Evolutionary conservation across 2,888 invertebrate species (phyloP).

Genomic region (Carpatolechia fugitivella): DNA sequence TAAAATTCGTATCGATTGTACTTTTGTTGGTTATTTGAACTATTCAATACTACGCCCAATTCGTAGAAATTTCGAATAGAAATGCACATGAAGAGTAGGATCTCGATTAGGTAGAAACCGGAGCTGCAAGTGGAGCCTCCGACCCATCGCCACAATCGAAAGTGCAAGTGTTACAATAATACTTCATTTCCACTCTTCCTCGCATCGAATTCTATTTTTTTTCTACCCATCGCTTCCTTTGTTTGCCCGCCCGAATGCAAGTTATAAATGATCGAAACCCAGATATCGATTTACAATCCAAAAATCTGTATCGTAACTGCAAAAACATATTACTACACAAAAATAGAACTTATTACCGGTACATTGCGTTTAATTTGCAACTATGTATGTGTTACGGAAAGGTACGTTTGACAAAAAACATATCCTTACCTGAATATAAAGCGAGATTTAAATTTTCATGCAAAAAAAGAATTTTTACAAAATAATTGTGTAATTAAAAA

Average conservation of each 20-base stretch:
- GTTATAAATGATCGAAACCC: conserved; percentile 76
- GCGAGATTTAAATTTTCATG: conserved; percentile 37
- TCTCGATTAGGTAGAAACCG: conserved; percentile 36
- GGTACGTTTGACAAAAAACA: conserved; percentile 27
- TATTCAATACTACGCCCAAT: too few relatives aligned
- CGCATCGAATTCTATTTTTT: conserved; percentile 62
- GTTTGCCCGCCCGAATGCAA: conserved; percentile 70
- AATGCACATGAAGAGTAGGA: neutral
- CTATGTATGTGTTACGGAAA: conserved; percentile 2
- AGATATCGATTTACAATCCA: conserved; percentile 65
- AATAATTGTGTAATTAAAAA: conserved; percentile 28
- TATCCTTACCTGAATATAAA: conserved; percentile 59
- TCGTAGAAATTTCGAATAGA: too few relatives aligned
- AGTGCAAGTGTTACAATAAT: conserved; percentile 79
- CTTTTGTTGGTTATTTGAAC: too few relatives aligned
- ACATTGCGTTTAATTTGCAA: conserved; percentile 14
- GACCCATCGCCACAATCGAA: conserved; percentile 56
- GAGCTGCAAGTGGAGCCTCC: conserved; percentile 49
- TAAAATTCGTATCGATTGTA: too few relatives aligned
- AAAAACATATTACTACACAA: conserved; percentile 9
- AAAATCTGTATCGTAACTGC: conserved; percentile 31
- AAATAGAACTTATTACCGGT: conserved; percentile 29
- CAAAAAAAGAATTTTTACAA: conserved; percentile 40
- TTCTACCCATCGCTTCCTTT: conserved; percentile 50
- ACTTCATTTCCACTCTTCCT: conserved; percentile 69